Evolutionary conservation across 2,797 vertebrate genomes (phyloP).

Genomic region (Kryptolebias ocellatus): DNA sequence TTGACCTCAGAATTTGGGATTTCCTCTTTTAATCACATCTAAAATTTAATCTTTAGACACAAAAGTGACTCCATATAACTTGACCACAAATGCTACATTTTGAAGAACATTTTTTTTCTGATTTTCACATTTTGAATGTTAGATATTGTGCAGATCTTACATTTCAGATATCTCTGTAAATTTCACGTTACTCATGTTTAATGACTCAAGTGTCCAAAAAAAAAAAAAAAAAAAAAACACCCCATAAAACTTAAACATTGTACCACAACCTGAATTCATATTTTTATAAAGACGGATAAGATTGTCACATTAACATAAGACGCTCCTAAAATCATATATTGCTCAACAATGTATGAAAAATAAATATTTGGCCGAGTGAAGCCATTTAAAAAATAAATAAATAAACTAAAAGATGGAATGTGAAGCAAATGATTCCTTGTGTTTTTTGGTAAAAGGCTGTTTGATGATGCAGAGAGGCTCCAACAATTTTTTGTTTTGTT

Average conservation of each 20-base stretch:
- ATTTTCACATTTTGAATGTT: constrained; percentile 28
- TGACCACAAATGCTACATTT: constrained; percentile 23
- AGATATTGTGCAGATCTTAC: constrained; percentile 35
- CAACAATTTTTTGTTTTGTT: constrained; percentile 29
- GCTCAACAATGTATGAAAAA: constrained; percentile 43
- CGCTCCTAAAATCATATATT: constrained; percentile 37
- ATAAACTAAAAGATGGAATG: neutral
- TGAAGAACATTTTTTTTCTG: constrained; percentile 31
- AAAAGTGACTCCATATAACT: constrained; percentile 4
- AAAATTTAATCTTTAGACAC: neutral
- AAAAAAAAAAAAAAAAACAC: too few species aligned
- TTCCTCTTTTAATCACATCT: neutral
- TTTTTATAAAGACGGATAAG: constrained; percentile 52
- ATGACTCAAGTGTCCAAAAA: neutral
- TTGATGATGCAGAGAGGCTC: constrained; percentile 66
- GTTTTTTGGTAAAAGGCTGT: constrained; percentile 81
- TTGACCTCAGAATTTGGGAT: neutral
- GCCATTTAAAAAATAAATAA: constrained; percentile 13
- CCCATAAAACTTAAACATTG: neutral
- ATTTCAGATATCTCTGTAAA: constrained; percentile 37
- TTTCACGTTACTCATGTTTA: constrained; percentile 29
- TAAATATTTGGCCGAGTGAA: constrained; percentile 28
- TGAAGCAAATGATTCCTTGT: constrained; percentile 56
- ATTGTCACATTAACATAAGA: constrained; percentile 77
- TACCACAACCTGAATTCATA: constrained; percentile 31